A percentile compares a stretch with the other conserved stretches of the same genome.
Evolutionary conservation across 2,888 invertebrate genomes (phyloP).

Genomic region (Pycnomerus fuliginosus): DNA sequence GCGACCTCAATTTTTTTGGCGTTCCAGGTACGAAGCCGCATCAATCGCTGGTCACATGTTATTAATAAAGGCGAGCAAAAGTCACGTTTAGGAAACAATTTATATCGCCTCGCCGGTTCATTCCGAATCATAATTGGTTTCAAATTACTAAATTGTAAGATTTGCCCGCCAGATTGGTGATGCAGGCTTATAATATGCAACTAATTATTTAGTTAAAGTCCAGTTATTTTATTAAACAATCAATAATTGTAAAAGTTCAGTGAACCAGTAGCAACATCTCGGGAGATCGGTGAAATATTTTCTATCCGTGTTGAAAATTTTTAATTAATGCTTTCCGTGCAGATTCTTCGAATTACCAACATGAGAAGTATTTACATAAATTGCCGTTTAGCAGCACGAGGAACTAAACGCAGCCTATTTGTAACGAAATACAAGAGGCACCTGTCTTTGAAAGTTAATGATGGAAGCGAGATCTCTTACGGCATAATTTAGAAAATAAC

Average conservation of each 20-base stretch:
- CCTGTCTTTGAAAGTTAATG: conserved; percentile 1
- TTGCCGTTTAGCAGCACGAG: conserved; percentile 8
- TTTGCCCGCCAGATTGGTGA: too few species aligned
- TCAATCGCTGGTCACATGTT: conserved; percentile 8
- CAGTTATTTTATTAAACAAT: neutral
- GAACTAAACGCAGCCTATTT: conserved; percentile 6
- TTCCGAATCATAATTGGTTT: too few species aligned
- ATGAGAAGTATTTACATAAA: conserved; percentile 9
- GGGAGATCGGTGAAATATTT: conserved; percentile 9
- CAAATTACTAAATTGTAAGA: too few species aligned
- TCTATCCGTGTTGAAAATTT: conserved; percentile 8
- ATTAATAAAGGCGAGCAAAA: neutral
- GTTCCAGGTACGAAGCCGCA: conserved; percentile 7
- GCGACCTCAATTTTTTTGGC: conserved; percentile 23
- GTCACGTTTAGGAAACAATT: conserved; percentile 1
- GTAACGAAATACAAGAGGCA: conserved; percentile 2
- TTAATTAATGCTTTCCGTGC: conserved; percentile 11
- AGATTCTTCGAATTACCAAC: conserved; percentile 10
- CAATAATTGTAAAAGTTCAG: conserved; percentile 3
- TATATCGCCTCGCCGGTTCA: too few species aligned
- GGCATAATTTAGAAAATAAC: conserved; percentile 1
- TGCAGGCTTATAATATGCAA: too few species aligned
- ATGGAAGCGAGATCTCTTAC: neutral
- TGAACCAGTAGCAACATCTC: conserved; percentile 2
- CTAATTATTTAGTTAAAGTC: neutral